Base-by-base conservation (phyloP, 2,797 vertebrate genomes). In the Craterocephalus amniculus region DNA sequence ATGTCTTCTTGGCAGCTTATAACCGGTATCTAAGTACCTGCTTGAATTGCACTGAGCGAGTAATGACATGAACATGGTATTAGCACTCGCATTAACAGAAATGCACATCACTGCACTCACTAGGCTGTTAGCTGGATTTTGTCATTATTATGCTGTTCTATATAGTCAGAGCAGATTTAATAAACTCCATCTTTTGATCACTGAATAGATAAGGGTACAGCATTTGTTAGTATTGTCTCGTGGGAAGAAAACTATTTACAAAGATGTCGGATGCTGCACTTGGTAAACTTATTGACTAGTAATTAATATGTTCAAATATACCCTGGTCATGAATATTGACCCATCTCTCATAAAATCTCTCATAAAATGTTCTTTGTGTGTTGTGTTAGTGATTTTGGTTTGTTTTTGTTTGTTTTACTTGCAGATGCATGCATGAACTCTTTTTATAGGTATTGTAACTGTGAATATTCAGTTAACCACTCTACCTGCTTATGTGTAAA, bases 241-340 rank as follows among this genome's bases (percentile, higher is more conserved):
- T 72, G 69, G 69, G 38, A 71, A 31, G 10, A 34, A 65, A 35
- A 10, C 57, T 72, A 55, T 87, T 81, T 75, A 63, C 74, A 45
- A 63, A 88, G 74, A 83, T 79, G 76, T 81, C 80, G 83, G 76
- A 34, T 77, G 70, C 72, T 79, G 70, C 82, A 60, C 63, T 74
- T 67, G 73, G 70, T 83, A 89, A 86, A 82, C 82, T 29, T 89
- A 90, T 88, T 87, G 87, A 90, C 70, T 79, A 70, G 56, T 74
- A 62, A 81, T 70, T 75, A 76, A 78, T 67, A 61, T 73, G 75
- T 84, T 89, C 66, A 88, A 70, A 89, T 89, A 82, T 87, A 76
- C 67, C 64, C 58, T 34, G 40, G 65, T 63, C 80, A 82, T 84
- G 75, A 85, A 87, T 91, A 88, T 89, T 84, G 87, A 89, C 63